phyloP scores from a whole-genome alignment of 2,888 invertebrate species.

The Oasisia sp. region DNA sequence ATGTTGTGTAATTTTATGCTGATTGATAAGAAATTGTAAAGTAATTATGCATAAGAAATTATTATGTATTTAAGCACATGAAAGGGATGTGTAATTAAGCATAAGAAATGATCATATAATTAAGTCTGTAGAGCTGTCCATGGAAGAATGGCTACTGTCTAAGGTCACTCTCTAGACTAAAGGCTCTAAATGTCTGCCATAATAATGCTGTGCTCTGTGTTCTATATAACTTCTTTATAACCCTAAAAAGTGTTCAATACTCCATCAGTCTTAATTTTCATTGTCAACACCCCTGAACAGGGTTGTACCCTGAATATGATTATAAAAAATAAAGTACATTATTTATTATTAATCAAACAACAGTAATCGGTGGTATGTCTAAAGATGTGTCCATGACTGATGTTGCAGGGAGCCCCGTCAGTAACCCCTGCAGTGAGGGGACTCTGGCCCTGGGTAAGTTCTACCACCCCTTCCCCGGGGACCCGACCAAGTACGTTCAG shows the following conservation, averaged over 20 bases:
- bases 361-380: not conserved
- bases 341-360: not conserved
- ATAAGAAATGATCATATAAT: not conserved
- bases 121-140: not conserved
- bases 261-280: too few relatives aligned
- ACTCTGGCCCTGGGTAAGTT: constrained; percentile 31
- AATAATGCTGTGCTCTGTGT: not conserved
- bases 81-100: not conserved
- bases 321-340: too few relatives aligned
- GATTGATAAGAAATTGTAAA: not conserved
- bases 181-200: not conserved
- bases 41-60: constrained; percentile 6
- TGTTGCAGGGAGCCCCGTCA: not conserved
- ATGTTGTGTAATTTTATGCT: not conserved
- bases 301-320: too few relatives aligned
- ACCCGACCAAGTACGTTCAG: constrained; percentile 42
- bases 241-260: too few relatives aligned
- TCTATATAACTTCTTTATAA: too few relatives aligned
- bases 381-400: not conserved
- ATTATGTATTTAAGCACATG: not conserved
- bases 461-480: constrained; percentile 41
- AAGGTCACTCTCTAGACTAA: too few relatives aligned
- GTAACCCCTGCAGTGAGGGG: constrained; percentile 42
- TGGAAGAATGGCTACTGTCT: not conserved
- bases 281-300: too few relatives aligned